Evolutionary conservation across 2,888 invertebrate genomes (phyloP).

Genomic region (Uropetala carovei): DNA sequence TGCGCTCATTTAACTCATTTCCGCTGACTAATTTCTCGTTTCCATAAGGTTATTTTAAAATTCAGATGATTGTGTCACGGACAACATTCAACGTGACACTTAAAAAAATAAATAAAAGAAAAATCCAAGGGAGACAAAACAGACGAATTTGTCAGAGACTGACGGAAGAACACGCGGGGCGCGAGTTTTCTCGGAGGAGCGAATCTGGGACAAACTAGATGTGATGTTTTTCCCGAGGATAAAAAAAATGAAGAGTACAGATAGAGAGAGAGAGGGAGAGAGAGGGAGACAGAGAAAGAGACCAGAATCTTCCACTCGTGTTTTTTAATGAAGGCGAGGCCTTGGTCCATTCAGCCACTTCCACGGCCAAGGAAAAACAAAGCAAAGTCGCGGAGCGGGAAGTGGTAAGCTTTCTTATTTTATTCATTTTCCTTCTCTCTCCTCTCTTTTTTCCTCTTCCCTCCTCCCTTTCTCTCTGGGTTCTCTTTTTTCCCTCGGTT

Average conservation of each 20-base stretch:
- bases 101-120: background rate
- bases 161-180: background rate
- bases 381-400: background rate
- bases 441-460: background rate
- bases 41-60: background rate
- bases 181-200: background rate
- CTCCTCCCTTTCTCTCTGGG: background rate
- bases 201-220: constrained; percentile 21
- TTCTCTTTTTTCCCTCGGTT: background rate
- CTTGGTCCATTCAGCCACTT: constrained; percentile 25
- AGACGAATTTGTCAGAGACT: background rate
- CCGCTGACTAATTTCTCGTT: background rate
- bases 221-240: background rate
- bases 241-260: background rate
- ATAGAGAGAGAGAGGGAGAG: too few relatives aligned
- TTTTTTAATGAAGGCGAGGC: constrained; percentile 24
- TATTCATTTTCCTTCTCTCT: background rate
- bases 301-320: background rate
- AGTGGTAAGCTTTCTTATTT: background rate
- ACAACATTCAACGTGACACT: background rate
- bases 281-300: too few relatives aligned
- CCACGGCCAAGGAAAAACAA: constrained; percentile 6
- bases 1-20: background rate
- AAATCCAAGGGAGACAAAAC: background rate
- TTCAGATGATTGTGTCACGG: background rate